phyloP scores from a whole-genome alignment of 2,113 vertebrate species.

The Ia io region DNA sequence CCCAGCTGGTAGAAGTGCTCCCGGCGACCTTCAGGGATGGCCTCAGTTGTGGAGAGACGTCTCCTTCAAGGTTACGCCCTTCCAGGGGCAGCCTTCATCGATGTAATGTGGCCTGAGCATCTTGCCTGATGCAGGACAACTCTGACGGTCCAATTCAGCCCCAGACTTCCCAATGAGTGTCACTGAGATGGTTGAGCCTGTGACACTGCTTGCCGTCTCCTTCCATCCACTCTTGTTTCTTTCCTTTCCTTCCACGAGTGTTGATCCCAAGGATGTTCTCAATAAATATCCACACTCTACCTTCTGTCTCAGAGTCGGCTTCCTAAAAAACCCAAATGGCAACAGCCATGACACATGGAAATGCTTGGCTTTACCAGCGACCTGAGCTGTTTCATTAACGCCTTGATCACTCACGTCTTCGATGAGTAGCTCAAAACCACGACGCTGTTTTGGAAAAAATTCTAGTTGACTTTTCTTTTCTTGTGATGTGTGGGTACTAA shows the following conservation, averaged over 20 bases:
- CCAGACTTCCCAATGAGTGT: accelerated
- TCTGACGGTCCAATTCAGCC: neutral
- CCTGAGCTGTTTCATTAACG: neutral
- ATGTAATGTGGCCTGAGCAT: no score
- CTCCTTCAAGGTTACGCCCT: neutral
- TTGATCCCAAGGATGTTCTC: neutral
- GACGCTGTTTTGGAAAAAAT: neutral
- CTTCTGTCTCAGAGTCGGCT: neutral
- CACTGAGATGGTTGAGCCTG: neutral
- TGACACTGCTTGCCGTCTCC: neutral
- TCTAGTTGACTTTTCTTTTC: neutral
- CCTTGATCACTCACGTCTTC: neutral
- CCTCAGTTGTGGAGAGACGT: neutral
- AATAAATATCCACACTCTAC: accelerated
- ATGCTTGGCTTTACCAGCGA: neutral
- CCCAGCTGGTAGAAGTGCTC: neutral
- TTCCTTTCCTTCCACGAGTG: no score
- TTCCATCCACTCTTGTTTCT: neutral
- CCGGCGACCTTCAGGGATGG: neutral
- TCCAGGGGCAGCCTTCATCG: neutral
- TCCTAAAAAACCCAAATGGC: neutral
- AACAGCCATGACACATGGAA: neutral
- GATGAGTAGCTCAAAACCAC: neutral
- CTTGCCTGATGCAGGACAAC: neutral
- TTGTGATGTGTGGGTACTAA: neutral